These are phyloP conservation scores for Cephonodes hylas DNA, from an alignment of 2,888 invertebrate genomes.

Conservation along the genomic window DNA sequence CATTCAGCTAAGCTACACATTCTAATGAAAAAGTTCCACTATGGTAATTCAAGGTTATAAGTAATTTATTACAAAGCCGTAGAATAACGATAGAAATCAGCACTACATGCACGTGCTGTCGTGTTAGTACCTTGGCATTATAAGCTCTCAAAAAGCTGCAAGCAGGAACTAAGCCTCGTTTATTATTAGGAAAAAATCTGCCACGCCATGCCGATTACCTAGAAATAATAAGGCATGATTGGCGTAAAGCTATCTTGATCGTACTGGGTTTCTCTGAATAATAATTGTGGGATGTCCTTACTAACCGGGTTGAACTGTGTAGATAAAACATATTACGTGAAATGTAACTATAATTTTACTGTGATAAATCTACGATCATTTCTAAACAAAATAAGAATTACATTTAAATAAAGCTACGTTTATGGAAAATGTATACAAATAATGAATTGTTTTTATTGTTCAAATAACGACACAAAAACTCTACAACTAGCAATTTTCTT, in stretches of 20 bases:
- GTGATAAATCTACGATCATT: neutral
- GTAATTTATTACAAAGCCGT: neutral
- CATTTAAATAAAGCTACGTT: neutral
- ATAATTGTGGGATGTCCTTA: neutral
- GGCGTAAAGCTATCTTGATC: constrained; percentile 29
- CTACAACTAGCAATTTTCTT: neutral
- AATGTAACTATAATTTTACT: neutral
- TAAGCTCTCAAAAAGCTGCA: constrained; percentile 74
- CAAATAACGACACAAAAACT: neutral
- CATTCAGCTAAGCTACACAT: neutral
- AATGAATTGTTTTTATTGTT: neutral
- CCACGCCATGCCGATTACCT: constrained; percentile 73
- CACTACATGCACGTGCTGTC: constrained; percentile 44
- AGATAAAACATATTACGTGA: too few species aligned
- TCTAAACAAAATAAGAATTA: neutral
- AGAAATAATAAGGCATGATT: constrained; percentile 57
- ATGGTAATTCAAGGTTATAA: neutral
- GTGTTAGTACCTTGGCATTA: constrained; percentile 72
- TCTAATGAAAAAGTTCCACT: neutral
- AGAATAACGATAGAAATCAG: neutral
- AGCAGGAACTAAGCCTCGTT: constrained; percentile 65
- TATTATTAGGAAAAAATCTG: constrained; percentile 50
- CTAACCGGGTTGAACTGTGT: too few species aligned
- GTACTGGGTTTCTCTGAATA: neutral
- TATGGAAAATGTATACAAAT: neutral